These are phyloP conservation scores for Thymallus thymallus DNA, from an alignment of 2,113 vertebrate species.

Conservation along the genomic window DNA sequence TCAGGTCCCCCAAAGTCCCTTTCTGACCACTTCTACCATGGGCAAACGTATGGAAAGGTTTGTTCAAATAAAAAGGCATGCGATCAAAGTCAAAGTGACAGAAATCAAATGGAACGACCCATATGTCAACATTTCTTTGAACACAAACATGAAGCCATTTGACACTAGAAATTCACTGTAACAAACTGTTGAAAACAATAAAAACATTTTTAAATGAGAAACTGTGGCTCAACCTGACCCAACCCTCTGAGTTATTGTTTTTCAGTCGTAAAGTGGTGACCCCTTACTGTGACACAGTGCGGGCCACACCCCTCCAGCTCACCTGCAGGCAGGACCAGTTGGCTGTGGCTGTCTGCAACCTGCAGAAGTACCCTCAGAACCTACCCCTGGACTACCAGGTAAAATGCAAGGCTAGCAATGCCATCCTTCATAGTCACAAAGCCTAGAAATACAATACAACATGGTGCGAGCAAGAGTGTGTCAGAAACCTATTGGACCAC, in stretches of 20 bases:
- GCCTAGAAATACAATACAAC: background rate
- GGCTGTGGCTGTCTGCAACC: conserved; percentile 94
- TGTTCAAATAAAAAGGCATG: too few relatives aligned
- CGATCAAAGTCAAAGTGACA: too few relatives aligned
- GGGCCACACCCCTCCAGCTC: conserved; percentile 88
- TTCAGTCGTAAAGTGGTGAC: conserved; percentile 77
- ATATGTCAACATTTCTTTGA: too few relatives aligned
- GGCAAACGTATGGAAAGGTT: too few relatives aligned
- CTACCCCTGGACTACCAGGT: conserved; percentile 96
- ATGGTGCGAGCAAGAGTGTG: too few relatives aligned
- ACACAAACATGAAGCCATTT: too few relatives aligned
- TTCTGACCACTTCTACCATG: too few relatives aligned
- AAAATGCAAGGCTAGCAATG: conserved; percentile 15
- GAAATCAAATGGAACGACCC: too few relatives aligned
- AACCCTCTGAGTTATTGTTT: conserved; percentile 6
- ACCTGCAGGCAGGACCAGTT: conserved; percentile 97
- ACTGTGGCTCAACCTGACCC: background rate
- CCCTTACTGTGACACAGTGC: conserved; percentile 89
- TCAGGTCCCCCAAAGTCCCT: too few relatives aligned
- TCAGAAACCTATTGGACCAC: too few relatives aligned
- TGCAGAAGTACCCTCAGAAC: conserved; percentile 84
- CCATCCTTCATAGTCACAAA: background rate
- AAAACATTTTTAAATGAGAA: background rate
- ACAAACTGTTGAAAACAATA: background rate
- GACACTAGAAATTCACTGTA: background rate